Conservation (phyloP, 1,140 invertebrate genomes). For the Euwallacea fornicatus region DNA sequence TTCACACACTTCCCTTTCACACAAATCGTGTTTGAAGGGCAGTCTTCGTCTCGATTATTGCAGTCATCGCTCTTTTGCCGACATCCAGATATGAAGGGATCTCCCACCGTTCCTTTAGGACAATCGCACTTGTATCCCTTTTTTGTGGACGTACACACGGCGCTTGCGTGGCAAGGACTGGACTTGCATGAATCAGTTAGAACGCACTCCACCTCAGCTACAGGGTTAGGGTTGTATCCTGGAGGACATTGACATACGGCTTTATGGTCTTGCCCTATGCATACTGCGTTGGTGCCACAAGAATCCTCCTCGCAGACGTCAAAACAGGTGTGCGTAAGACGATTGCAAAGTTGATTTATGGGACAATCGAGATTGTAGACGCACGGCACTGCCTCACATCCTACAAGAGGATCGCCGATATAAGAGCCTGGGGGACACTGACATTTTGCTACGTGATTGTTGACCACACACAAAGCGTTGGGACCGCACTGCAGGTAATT, state of each 20-base stretch:
- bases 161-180: conserved; percentile 79
- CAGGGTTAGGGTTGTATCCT: conserved; percentile 76
- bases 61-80: conserved; percentile 71
- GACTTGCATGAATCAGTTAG: conserved; percentile 69
- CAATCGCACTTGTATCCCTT: conserved; percentile 74
- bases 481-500: conserved; percentile 76
- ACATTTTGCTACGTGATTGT: conserved; percentile 85
- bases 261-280: conserved; percentile 80
- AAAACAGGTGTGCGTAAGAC: conserved; percentile 78
- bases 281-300: conserved; percentile 86
- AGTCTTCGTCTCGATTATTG: conserved; percentile 71
- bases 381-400: conserved; percentile 79
- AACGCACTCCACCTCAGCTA: conserved; percentile 77
- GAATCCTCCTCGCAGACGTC: conserved; percentile 79
- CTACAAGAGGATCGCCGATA: conserved; percentile 79
- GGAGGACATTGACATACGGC: conserved; percentile 80
- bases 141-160: conserved; percentile 70
- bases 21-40: conserved; percentile 74
- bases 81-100: conserved; percentile 74
- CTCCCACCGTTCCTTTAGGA: conserved; percentile 72
- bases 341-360: conserved; percentile 75
- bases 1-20: conserved; percentile 71
- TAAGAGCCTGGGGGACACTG: conserved; percentile 83
- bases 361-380: conserved; percentile 84
- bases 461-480: conserved; percentile 80